Percentiles rank a stretch among this genome's conserved stretches.
Evolutionary conservation across 2,888 invertebrate species (phyloP).

Genomic region (Drosophila picticornis): DNA sequence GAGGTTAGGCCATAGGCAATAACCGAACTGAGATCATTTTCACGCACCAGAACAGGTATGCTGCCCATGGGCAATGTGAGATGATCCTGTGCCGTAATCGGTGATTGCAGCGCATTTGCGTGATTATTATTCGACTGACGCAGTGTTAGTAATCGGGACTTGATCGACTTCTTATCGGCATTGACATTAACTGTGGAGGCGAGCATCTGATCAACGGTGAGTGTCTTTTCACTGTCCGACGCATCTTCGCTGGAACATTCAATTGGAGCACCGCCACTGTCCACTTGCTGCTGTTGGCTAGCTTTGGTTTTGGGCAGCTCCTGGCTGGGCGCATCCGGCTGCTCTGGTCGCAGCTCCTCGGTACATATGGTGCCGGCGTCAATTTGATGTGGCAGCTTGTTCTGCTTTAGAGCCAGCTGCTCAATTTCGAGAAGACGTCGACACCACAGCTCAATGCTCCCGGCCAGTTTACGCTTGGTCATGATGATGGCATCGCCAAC

Average conservation of each 20-base stretch:
- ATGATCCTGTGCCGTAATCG: constrained; percentile 90
- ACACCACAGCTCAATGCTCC: constrained; percentile 91
- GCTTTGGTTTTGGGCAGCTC: constrained; percentile 44
- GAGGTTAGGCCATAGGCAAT: constrained; percentile 93
- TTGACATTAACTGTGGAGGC: constrained; percentile 52
- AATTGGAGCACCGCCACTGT: constrained; percentile 4
- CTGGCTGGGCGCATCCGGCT: constrained; percentile 82
- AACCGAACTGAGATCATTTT: constrained; percentile 93
- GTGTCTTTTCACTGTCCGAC: constrained; percentile 56
- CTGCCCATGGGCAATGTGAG: constrained; percentile 88
- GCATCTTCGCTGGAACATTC: constrained; percentile 56
- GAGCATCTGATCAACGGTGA: constrained; percentile 65
- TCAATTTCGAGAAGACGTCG: constrained; percentile 85
- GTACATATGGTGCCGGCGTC: constrained; percentile 84
- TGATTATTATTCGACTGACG: constrained; percentile 87
- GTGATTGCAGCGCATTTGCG: constrained; percentile 86
- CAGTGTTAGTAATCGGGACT: constrained; percentile 88
- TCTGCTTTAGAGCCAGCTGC: constrained; percentile 77
- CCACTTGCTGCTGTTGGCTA: constrained; percentile 26
- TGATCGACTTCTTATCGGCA: constrained; percentile 88
- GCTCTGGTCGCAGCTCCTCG: constrained; percentile 86
- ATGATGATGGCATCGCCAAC: constrained; percentile 88
- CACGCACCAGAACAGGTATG: constrained; percentile 91
- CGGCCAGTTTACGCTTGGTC: constrained; percentile 89
- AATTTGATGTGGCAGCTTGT: constrained; percentile 72